phyloP scores from a whole-genome alignment of 1,140 invertebrate species.

The Tetranychus urticae region DNA sequence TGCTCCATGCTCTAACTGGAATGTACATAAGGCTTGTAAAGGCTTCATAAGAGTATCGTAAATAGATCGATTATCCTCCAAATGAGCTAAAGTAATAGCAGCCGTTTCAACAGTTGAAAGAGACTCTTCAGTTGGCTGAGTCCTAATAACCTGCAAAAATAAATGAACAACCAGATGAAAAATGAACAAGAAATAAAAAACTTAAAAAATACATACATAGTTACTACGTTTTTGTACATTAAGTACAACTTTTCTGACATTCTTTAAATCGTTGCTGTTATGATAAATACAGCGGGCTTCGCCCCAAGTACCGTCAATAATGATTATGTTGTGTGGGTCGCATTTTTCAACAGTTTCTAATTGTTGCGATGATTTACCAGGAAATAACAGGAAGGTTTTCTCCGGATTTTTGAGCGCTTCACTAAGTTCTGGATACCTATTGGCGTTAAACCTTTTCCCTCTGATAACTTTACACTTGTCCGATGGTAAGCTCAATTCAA shows the following conservation, averaged over 20 bases:
- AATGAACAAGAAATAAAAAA: no score
- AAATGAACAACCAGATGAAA: no score
- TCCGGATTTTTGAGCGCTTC: conserved; percentile 17
- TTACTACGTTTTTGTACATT: conserved; percentile 46
- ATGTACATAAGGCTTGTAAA: conserved; percentile 48
- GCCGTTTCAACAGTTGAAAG: conserved; percentile 74
- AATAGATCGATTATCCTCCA: conserved; percentile 4
- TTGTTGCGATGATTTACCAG: conserved; percentile 36
- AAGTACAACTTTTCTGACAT: conserved; percentile 25
- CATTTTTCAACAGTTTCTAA: conserved; percentile 18
- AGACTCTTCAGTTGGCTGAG: conserved; percentile 70
- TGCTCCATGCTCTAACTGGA: conserved; percentile 67
- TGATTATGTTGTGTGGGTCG: conserved; percentile 45
- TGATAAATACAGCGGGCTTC: conserved; percentile 45
- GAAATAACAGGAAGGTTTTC: conserved; percentile 53
- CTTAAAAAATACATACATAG: conserved; percentile 28
- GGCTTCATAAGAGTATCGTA: conserved; percentile 36
- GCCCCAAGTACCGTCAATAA: conserved; percentile 81
- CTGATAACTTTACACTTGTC: conserved; percentile 51
- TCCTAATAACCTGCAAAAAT: conserved; percentile 37
- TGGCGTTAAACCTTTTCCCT: conserved; percentile 53
- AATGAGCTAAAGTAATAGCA: conserved; percentile 16
- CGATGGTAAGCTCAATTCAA: conserved; percentile 40
- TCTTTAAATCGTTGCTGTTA: conserved; percentile 20
- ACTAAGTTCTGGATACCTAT: conserved; percentile 2